These are phyloP conservation scores for Elaeidobius kamerunicus DNA, from an alignment of 2,888 invertebrate species.

Conservation along the genomic window DNA sequence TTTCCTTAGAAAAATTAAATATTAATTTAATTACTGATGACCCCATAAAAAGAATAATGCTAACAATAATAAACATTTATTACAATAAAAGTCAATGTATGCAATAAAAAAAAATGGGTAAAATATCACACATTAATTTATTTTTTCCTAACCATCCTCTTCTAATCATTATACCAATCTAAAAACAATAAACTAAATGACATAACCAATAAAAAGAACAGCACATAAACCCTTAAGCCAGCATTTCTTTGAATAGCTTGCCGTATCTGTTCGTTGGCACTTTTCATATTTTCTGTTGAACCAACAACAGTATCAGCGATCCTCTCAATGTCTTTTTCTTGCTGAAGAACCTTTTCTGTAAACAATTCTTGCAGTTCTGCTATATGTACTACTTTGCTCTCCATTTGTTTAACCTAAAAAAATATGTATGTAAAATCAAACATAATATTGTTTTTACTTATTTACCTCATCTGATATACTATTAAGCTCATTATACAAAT, in stretches of 20 bases:
- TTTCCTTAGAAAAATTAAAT: too few relatives aligned
- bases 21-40: too few relatives aligned
- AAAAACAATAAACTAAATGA: constrained; percentile 93
- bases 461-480: constrained; percentile 87
- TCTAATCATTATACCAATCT: constrained; percentile 95
- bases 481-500: constrained; percentile 82
- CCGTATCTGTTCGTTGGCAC: constrained; percentile 95
- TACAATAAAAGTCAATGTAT: too few relatives aligned
- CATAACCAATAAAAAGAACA: constrained; percentile 94
- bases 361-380: constrained; percentile 94
- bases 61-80: too few relatives aligned
- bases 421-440: neutral
- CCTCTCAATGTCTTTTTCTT: constrained; percentile 90
- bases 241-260: constrained; percentile 97
- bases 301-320: constrained; percentile 86
- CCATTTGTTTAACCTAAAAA: constrained; percentile 58
- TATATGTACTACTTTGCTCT: constrained; percentile 92
- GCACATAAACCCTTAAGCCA: constrained; percentile 87
- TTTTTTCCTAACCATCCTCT: neutral
- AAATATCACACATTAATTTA: too few relatives aligned
- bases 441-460: neutral
- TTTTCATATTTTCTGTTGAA: constrained; percentile 92
- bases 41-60: too few relatives aligned
- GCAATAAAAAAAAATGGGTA: too few relatives aligned
- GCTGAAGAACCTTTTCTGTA: constrained; percentile 91